Evolutionary conservation across 2,113 vertebrate species (phyloP).

Genomic region (Promerops cafer): DNA sequence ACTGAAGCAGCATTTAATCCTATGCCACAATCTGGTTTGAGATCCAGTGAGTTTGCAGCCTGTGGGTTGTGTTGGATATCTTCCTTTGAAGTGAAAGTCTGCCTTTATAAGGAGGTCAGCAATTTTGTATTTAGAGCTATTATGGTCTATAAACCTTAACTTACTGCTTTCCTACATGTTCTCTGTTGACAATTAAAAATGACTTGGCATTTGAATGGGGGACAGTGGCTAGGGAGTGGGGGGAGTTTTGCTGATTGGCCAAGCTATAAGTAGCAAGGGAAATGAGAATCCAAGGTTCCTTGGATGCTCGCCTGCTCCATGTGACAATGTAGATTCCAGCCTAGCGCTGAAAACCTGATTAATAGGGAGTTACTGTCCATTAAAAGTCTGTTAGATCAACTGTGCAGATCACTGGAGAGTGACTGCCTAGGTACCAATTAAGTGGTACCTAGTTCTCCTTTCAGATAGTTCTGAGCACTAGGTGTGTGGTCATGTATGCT

Average conservation of each 20-base stretch:
- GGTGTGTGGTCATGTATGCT: background rate
- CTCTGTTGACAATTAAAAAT: background rate
- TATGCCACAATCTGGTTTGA: background rate
- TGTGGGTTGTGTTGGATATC: background rate
- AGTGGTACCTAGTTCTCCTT: background rate
- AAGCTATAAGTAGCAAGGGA: constrained; percentile 1
- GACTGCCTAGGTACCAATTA: background rate
- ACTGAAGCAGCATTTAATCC: background rate
- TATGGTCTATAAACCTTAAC: background rate
- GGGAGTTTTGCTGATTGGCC: background rate
- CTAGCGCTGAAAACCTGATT: background rate
- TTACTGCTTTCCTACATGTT: background rate
- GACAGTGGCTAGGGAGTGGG: too few species aligned
- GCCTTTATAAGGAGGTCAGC: background rate
- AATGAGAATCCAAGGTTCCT: background rate
- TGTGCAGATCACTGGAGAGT: background rate
- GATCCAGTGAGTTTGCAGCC: background rate
- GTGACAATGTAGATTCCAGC: background rate
- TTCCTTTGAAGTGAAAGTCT: background rate
- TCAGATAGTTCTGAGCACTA: background rate
- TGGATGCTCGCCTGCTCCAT: background rate
- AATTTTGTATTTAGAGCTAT: background rate
- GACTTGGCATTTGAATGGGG: background rate
- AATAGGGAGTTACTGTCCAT: background rate
- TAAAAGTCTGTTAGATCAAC: background rate